A percentile compares a stretch with the other conserved stretches of the same genome.
phyloP scores from a whole-genome alignment of 2,113 vertebrate species.

The Thalassoma bifasciatum region DNA sequence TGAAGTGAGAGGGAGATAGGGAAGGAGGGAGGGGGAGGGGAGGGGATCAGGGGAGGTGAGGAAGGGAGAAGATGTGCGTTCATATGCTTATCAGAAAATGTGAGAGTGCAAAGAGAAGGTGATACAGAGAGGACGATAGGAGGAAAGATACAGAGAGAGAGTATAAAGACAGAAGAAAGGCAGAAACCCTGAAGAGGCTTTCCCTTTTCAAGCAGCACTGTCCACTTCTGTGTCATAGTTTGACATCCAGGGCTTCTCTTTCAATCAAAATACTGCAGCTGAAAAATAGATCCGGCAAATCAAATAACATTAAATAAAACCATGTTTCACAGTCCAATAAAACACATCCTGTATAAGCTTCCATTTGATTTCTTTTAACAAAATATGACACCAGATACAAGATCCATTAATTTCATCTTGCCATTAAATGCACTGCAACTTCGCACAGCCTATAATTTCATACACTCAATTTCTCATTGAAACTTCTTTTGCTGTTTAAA shows the following conservation, averaged over 20 bases:
- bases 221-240: no score
- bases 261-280: not conserved
- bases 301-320: not conserved
- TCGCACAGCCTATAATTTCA: not conserved
- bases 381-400: not conserved
- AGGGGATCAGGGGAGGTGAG: conserved; percentile 25
- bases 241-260: no score
- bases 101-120: conserved; percentile 16
- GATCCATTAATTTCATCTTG: no score
- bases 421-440: not conserved
- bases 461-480: not conserved
- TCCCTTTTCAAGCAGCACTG: no score
- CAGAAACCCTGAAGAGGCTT: not conserved
- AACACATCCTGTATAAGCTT: not conserved
- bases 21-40: conserved; percentile 7
- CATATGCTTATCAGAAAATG: conserved; percentile 29
- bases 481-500: not conserved
- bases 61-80: conserved; percentile 18
- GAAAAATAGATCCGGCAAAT: not conserved
- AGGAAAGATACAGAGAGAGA: no score
- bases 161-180: not conserved
- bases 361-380: not conserved
- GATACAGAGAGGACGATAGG: not conserved
- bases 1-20: conserved; percentile 24
- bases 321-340: not conserved